Base-by-base conservation (phyloP, 2,113 vertebrate genomes). In the Entelurus aequoreus region DNA sequence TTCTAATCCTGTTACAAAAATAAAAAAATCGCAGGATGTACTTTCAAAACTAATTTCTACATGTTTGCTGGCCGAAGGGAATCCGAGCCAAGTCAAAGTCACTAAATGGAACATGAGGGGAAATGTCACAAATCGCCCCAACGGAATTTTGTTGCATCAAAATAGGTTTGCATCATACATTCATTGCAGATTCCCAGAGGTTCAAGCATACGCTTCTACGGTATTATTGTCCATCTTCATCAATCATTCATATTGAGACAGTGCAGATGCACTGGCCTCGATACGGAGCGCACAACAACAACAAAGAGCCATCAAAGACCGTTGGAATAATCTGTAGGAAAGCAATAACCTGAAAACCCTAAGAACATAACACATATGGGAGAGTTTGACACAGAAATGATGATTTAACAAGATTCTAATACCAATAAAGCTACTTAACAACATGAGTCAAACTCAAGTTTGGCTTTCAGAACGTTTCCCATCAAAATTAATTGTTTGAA, bases 181-280 rank as follows among this genome's bases (percentile, higher is more conserved):
- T 57, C 55, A 21, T 57, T 44, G 55, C 21, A 21, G 37, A 57
- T 57, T 57, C 38, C 7, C 35, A 57, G 16, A 44, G 55, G 38
- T 57, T 57, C 55, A 57, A 57, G 55, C 55, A 57, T 57, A 57
- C 19, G 55, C 55, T 44, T 19, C 55, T 44, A 42, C 40, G 19
- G 55, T 57, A 57, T 57, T 57, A 57, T 40, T 57, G 55, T 40
- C 55, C 37, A 21, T 57, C 38, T 57, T 57, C 55, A 57, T 57
- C 55, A 44, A 57, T 57, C 55, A 57, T 57, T 57, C 44, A 57
- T 57, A 44, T 21, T 19, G 21, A 40, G 40, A 44, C 40, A 57
- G 55, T 36, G 21, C 40, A 40, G 40, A 19, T 46, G 55, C 38
- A 13, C 55, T 57, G 55, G 40, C 55, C 55, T 44, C 37, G 19